Conservation (phyloP, 1,140 invertebrate genomes). For the Atta texana region DNA sequence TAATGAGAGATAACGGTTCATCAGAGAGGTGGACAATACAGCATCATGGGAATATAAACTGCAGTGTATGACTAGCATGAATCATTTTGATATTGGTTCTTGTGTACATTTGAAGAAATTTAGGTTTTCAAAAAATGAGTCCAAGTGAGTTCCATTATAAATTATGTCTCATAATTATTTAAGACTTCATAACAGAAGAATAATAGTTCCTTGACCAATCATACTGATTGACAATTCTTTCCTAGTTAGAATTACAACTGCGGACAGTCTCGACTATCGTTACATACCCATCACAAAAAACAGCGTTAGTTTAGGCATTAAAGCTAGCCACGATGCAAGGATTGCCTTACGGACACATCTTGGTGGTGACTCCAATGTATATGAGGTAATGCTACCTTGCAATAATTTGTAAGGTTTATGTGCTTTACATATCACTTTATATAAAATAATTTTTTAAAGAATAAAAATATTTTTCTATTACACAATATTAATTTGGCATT, state of each 20-base stretch:
- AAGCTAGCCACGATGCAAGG: slow-evolving; percentile 79
- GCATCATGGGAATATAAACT: background rate
- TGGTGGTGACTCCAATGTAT: slow-evolving; percentile 77
- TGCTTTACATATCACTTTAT: background rate
- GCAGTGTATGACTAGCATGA: slow-evolving; percentile 29
- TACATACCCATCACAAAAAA: slow-evolving; percentile 80
- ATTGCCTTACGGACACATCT: slow-evolving; percentile 79
- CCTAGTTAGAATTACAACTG: slow-evolving; percentile 76
- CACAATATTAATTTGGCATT: background rate
- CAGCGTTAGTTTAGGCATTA: slow-evolving; percentile 73
- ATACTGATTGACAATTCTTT: slow-evolving; percentile 27
- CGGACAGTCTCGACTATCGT: slow-evolving; percentile 76
- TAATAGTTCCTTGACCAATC: background rate
- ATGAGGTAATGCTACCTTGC: slow-evolving; percentile 73
- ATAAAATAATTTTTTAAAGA: background rate
- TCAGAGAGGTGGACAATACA: background rate
- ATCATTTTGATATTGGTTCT: slow-evolving; percentile 24
- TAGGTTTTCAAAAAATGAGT: slow-evolving; percentile 21
- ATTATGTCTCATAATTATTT: background rate
- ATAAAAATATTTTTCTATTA: background rate
- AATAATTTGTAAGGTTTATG: no score
- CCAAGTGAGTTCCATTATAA: slow-evolving; percentile 20
- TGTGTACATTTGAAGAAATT: background rate
- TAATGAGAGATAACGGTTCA: slow-evolving; percentile 25
- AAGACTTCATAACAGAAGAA: background rate